Conservation (phyloP, 2,888 invertebrate genomes). For the Plebejus melissa region DNA sequence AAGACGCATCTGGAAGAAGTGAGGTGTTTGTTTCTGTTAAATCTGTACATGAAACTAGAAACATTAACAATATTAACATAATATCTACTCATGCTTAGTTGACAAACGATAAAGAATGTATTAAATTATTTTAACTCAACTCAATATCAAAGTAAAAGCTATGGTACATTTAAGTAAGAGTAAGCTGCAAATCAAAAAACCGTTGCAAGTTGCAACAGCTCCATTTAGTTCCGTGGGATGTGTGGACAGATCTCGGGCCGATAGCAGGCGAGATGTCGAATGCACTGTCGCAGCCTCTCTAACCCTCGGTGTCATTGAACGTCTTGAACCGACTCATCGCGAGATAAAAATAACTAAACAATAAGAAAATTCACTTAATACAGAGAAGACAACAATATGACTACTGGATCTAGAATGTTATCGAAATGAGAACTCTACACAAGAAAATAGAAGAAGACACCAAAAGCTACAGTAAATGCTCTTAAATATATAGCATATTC, state of each 20-base stretch:
- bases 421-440: background rate
- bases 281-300: slow-evolving; percentile 61
- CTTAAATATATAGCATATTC: too few relatives aligned
- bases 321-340: slow-evolving; percentile 51
- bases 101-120: too few relatives aligned
- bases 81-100: too few relatives aligned
- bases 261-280: slow-evolving; percentile 68
- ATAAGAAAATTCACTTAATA: slow-evolving; percentile 27
- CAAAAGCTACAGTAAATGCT: background rate
- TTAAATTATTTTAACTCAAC: too few relatives aligned
- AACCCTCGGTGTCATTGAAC: slow-evolving; percentile 64
- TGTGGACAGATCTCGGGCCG: slow-evolving; percentile 63
- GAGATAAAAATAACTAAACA: slow-evolving; percentile 41
- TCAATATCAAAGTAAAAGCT: too few relatives aligned
- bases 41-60: too few relatives aligned
- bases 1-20: too few relatives aligned
- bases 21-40: too few relatives aligned
- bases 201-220: background rate
- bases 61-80: too few relatives aligned
- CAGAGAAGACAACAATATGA: slow-evolving; percentile 26
- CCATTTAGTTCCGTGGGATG: slow-evolving; percentile 35
- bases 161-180: background rate
- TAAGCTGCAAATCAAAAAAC: background rate
- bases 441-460: background rate
- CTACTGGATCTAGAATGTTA: background rate